Evolutionary conservation across 2,888 invertebrate genomes (phyloP), one percentile per base, ranked within the genome.

Genomic region (Limnephilus lunatus): DNA sequence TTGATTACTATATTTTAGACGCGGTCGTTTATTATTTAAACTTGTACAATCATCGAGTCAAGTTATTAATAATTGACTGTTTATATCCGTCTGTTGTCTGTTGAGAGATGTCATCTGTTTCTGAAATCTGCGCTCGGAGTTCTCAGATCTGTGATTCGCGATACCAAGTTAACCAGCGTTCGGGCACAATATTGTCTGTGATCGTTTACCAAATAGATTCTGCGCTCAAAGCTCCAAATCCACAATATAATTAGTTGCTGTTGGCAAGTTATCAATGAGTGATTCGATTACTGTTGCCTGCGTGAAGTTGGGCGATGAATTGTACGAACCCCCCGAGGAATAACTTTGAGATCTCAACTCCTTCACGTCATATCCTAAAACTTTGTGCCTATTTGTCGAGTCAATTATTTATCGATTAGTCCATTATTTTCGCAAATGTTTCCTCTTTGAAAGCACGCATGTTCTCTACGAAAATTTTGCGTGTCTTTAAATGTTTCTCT

Each of bases 221-320:
- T 44, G 44, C 86, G 14, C 35, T 44, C 48, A 44, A 86, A n/a
- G 39, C 68, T 68, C 9, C 9, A 68, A 25, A 68, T 68, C 86
- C 44, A 86, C 86, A 86, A 86, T 86, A 86, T 86, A 86, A 48
- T 35, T 80, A 89, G 88, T 89, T 89, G 88, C 88, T 89, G 87
- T 89, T 89, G 80, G 88, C 31, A 81, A 87, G 91, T 88, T 87
- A 91, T 91, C 91, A 91, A 91, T 91, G 87, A 87, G 88, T 88
- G 88, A 91, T 91, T 91, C 81, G 48, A 87, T 91, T 88, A 80
- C 31, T 39, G 81, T 86, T 87, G 88, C 91, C 80, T 91, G 32
- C 87, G 85, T 53, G 25, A 91, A 91, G 81, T 91, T 91, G 80
- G 68, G 53, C 87, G 91, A 91, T 87, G 91, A 91, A 91, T 91